Evolutionary conservation across 2,113 vertebrate genomes (phyloP), one percentile per base, ranked within the genome.

Genomic region (Phaethon lepturus): DNA sequence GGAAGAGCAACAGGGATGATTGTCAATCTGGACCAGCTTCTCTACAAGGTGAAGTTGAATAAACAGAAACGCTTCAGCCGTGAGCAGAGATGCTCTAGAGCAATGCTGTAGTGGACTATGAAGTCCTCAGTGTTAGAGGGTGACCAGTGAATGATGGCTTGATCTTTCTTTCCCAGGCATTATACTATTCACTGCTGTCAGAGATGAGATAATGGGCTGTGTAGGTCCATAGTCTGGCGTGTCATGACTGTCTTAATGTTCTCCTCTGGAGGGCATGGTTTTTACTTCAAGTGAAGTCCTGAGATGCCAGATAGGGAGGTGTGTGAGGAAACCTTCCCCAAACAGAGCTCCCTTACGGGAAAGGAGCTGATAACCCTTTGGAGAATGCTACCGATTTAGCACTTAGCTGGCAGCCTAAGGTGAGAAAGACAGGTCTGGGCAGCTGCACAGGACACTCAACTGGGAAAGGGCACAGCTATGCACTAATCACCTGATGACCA

Each of bases 311-410:
- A 88, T 4, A 83, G 4, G 11, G 83, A 81, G 28, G 28, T 49
- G 83, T 67, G n/a, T 35, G 60, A 78, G 76, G 74, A 89, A 88
- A 53, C 33, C 63, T 62, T 88, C 79, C 67, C 71, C 72, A 62
- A 60, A 84, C 50, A 74, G 56, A 88, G 62, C 66, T 90, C 45
- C 13, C 33, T 76, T 92, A 25, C 1, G 4, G 71, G 58, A 95
- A 93, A 55, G 64, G 40, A 76, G 63, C 91, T 79, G 96, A 88
- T 95, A 90, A 62, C 50, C 81, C 75, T 79, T 87, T 35, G 35
- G 62, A 62, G 56, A 59, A 44, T 78, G 66, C 44, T 82, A 29
- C 24, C 1, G 4, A 73, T 86, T 90, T 92, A 95, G 86, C 75
- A 76, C 71, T 52, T 47, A 45, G 40, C 42, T 90, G 88, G 67